Conservation (phyloP, 2,113 vertebrate species). For the Silurus meridionalis region DNA sequence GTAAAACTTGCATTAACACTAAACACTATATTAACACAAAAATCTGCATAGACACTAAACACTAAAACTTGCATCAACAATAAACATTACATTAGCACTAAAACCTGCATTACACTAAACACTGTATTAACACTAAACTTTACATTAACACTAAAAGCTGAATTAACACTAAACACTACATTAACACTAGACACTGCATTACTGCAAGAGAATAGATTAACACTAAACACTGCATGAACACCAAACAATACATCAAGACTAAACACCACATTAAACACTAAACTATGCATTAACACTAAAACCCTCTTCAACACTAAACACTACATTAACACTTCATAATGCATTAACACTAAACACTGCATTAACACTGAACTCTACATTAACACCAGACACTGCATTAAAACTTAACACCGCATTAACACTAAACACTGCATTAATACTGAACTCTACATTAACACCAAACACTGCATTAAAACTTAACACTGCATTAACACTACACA, state of each 20-base stretch:
- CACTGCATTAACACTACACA: neutral
- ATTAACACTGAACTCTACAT: neutral
- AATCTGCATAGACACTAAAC: neutral
- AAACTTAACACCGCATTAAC: neutral
- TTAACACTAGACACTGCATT: neutral
- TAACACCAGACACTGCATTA: neutral
- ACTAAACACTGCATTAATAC: neutral
- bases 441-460: neutral
- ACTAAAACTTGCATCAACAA: neutral
- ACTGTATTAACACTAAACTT: neutral
- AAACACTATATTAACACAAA: neutral
- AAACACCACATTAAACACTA: neutral
- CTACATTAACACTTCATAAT: too few species aligned
- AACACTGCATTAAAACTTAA: too few species aligned
- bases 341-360: neutral
- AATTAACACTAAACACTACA: too few species aligned
- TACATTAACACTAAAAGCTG: neutral
- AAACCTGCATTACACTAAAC: too few species aligned
- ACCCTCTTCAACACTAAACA: neutral
- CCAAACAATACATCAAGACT: neutral
- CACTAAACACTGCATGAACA: too few species aligned
- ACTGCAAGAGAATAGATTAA: neutral
- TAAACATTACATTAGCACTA: too few species aligned
- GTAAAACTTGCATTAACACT: neutral
- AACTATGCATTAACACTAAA: too few species aligned